Conservation (phyloP, 2,113 vertebrate genomes). For the Platanista minor region DNA sequence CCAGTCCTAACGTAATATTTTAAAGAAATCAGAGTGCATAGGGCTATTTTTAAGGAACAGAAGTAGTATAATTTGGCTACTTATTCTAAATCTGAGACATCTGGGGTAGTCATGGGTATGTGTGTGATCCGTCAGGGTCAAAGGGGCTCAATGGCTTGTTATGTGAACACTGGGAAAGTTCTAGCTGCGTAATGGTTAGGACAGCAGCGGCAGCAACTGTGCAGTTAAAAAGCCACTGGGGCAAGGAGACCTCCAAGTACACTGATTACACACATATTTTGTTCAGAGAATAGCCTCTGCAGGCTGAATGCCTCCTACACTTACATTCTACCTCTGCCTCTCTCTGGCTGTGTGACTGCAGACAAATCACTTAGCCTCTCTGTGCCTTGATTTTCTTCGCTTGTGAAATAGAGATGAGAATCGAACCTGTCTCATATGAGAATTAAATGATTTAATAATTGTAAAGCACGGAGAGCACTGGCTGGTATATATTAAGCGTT, state of each 20-base stretch:
- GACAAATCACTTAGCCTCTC: not conserved
- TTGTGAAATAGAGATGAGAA: not conserved
- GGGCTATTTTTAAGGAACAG: not conserved
- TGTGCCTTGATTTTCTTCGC: not conserved
- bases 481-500: not conserved
- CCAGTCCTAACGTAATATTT: not conserved
- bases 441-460: not conserved
- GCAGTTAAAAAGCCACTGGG: not conserved
- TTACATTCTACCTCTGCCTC: not conserved
- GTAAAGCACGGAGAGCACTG: not conserved
- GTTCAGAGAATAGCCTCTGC: not conserved
- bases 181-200: not conserved
- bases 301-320: not conserved
- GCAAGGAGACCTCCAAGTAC: not conserved
- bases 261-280: fast-evolving
- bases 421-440: not conserved
- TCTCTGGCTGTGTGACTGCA: not conserved
- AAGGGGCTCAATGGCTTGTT: not conserved
- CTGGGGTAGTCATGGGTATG: not conserved
- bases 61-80: not conserved
- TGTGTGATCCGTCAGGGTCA: not conserved
- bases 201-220: too few relatives aligned
- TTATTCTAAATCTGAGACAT: not conserved
- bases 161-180: not conserved
- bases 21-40: not conserved